Conservation (phyloP, 2,797 vertebrate species). For the Odontamblyopus lacepedii region DNA sequence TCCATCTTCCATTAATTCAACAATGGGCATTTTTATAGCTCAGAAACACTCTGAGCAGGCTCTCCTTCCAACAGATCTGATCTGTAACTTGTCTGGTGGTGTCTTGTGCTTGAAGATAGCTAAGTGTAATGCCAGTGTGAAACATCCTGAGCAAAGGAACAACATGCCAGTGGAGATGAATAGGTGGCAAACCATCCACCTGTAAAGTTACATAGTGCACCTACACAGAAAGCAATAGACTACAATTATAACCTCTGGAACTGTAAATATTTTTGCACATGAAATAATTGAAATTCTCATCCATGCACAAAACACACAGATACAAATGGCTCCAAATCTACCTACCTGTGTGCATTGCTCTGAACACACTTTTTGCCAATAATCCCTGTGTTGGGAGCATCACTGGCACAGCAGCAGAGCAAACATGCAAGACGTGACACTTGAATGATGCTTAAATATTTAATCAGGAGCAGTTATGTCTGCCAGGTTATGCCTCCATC, state of each 20-base stretch:
- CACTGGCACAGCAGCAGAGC: conserved; percentile 28
- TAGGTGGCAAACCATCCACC: too few relatives aligned
- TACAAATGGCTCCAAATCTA: conserved; percentile 6
- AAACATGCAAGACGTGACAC: conserved; percentile 45
- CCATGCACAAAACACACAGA: background rate
- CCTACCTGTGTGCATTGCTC: conserved; percentile 16
- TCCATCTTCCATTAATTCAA: background rate
- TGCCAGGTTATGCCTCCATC: conserved; percentile 70
- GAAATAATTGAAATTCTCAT: background rate
- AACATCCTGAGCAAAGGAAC: background rate
- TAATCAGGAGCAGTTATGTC: conserved; percentile 62
- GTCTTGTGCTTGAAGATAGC: background rate
- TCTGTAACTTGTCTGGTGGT: background rate
- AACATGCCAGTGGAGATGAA: background rate
- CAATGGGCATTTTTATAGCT: background rate
- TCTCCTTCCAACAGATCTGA: background rate
- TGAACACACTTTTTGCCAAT: conserved; percentile 22
- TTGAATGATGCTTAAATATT: conserved; percentile 61
- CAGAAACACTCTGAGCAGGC: background rate
- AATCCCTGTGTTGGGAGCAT: conserved; percentile 31
- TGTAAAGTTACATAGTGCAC: background rate
- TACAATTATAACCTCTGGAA: background rate
- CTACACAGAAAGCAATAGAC: background rate
- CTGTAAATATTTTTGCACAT: background rate
- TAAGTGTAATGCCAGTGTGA: background rate